Percentiles rank a stretch among this genome's conserved stretches.
phyloP scores from a whole-genome alignment of 2,113 vertebrate genomes.

The Chinchilla lanigera region DNA sequence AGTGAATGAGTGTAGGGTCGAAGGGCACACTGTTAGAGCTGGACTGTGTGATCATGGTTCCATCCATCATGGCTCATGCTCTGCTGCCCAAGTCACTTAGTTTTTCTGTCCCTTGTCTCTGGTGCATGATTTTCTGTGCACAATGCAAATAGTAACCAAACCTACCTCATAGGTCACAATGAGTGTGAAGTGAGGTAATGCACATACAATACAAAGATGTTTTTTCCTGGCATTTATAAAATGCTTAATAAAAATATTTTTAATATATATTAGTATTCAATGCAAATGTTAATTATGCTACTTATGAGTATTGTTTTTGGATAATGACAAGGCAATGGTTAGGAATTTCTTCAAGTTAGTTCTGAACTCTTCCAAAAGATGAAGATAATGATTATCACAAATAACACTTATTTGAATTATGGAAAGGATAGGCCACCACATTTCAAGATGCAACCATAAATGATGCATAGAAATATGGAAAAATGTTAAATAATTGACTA shows the following conservation, averaged over 20 bases:
- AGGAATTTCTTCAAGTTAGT: not conserved
- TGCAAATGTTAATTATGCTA: not conserved
- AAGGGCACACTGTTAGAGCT: not conserved
- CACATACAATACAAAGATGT: not conserved
- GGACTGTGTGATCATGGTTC: not conserved
- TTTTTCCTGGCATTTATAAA: not conserved
- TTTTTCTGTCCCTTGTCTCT: not conserved
- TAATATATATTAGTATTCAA: not conserved
- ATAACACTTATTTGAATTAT: not conserved
- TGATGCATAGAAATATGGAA: not conserved
- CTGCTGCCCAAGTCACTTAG: not conserved
- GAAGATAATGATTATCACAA: not conserved
- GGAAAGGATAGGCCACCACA: not conserved
- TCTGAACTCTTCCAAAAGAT: not conserved
- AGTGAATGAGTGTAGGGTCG: not conserved
- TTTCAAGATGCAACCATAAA: not conserved
- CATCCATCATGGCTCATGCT: not conserved
- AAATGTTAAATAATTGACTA: not conserved
- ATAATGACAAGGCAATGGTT: not conserved
- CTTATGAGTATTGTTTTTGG: not conserved
- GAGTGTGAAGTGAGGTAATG: not conserved
- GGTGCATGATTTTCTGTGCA: not conserved
- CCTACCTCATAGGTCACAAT: not conserved
- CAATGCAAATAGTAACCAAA: not conserved
- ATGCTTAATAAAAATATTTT: not conserved